Conservation (phyloP, 2,113 vertebrate genomes). For the Myocastor coypus region DNA sequence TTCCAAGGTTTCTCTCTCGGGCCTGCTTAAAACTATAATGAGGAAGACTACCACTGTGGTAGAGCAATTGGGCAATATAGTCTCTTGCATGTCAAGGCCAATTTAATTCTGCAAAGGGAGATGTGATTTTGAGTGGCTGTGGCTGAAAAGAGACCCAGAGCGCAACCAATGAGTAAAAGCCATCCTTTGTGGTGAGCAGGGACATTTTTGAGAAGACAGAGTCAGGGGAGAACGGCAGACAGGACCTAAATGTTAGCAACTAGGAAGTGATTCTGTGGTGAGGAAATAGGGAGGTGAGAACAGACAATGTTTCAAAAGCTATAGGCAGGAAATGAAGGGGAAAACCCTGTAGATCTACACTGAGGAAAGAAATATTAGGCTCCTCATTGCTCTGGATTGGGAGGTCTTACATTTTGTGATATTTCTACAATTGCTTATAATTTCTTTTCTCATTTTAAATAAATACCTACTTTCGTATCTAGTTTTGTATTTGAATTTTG, state of each 20-base stretch:
- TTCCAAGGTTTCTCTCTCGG: too few relatives aligned
- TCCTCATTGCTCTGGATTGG: neutral
- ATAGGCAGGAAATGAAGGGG: neutral
- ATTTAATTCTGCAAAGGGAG: neutral
- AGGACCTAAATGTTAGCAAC: neutral
- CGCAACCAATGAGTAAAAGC: neutral
- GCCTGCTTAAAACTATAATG: neutral
- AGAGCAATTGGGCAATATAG: neutral
- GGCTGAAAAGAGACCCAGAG: neutral
- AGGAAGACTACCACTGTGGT: neutral
- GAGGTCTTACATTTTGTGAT: neutral
- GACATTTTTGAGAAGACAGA: neutral
- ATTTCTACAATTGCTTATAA: neutral
- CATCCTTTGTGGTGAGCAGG: neutral
- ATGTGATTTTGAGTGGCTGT: neutral
- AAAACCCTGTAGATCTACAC: neutral
- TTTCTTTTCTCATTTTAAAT: neutral
- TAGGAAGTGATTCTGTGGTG: neutral
- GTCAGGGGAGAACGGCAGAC: neutral
- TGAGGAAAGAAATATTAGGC: neutral
- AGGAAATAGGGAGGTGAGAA: neutral
- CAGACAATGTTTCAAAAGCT: neutral
- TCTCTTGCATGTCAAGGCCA: neutral
- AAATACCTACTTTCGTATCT: neutral
- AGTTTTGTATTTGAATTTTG: neutral